phyloP scores from a whole-genome alignment of 2,888 invertebrate genomes.

The Platyscelio sp. region DNA sequence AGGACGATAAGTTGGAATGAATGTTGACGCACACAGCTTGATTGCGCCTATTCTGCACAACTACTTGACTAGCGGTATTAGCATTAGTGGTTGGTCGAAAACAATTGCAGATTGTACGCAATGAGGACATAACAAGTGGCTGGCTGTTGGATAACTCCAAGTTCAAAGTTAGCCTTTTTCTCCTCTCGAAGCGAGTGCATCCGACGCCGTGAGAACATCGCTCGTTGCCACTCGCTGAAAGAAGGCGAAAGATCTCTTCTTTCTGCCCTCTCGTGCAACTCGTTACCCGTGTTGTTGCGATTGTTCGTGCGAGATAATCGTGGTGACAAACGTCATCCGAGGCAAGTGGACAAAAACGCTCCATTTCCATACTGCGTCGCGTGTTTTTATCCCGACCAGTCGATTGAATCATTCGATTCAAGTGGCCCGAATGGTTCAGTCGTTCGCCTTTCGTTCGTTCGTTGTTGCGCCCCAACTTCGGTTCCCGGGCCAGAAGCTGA shows the following conservation, averaged over 20 bases:
- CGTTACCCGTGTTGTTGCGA: slow-evolving; percentile 48
- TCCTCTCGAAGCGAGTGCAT: slow-evolving; percentile 20
- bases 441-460: too few species aligned
- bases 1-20: too few species aligned
- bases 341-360: slow-evolving; percentile 46
- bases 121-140: slow-evolving; percentile 39
- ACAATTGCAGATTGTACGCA: too few species aligned
- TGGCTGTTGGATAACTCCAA: slow-evolving; percentile 38
- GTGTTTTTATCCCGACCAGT: slow-evolving; percentile 17
- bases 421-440: too few species aligned
- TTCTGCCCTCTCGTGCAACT: too few species aligned
- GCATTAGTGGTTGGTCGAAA: too few species aligned
- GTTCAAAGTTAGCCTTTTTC: slow-evolving; percentile 53
- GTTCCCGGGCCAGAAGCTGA: too few species aligned
- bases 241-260: slow-evolving; percentile 39
- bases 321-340: slow-evolving; percentile 31
- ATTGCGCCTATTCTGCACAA: too few species aligned
- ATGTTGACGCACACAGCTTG: too few species aligned
- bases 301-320: slow-evolving; percentile 59
- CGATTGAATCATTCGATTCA: slow-evolving; percentile 48
- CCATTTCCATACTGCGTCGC: slow-evolving; percentile 45
- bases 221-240: slow-evolving; percentile 38
- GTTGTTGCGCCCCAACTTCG: too few species aligned
- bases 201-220: slow-evolving; percentile 49
- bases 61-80: too few species aligned